These are phyloP conservation scores for Parotocinclus haroldoi DNA, from an alignment of 2,797 vertebrate species.

Conservation along the genomic window DNA sequence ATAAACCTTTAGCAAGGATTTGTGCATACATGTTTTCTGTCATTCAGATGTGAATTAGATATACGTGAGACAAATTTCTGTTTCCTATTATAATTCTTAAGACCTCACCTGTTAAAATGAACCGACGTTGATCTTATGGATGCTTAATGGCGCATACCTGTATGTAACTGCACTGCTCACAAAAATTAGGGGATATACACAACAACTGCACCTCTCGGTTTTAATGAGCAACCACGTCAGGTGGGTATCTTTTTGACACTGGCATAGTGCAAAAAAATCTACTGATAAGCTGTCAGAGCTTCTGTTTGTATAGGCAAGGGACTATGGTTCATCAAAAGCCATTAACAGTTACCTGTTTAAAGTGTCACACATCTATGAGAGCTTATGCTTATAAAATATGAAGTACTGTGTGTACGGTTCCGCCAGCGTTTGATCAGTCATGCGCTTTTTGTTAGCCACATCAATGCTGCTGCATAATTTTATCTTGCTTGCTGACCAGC, in stretches of 20 bases:
- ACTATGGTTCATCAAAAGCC: not conserved
- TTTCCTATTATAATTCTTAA: too few relatives aligned
- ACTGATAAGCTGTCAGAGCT: conserved; percentile 5
- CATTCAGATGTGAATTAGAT: too few relatives aligned
- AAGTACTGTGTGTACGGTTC: not conserved
- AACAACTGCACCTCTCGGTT: not conserved
- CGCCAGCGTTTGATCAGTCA: conserved; percentile 11
- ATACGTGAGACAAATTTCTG: too few relatives aligned
- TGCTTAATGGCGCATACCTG: too few relatives aligned
- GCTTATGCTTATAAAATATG: not conserved
- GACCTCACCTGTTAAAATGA: too few relatives aligned
- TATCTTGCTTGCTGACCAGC: conserved; percentile 8
- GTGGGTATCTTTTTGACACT: not conserved
- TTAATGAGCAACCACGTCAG: not conserved
- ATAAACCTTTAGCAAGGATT: too few relatives aligned
- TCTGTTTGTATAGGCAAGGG: not conserved
- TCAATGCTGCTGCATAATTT: not conserved
- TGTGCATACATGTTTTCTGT: too few relatives aligned
- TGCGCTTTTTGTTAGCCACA: conserved; percentile 17
- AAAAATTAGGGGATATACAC: not conserved
- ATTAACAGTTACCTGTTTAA: not conserved
- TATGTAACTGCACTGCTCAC: too few relatives aligned
- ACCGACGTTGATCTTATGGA: too few relatives aligned
- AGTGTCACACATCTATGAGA: not conserved
- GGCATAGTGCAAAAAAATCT: not conserved